Conservation (phyloP, 2,113 vertebrate species). For the Mirza zaza region DNA sequence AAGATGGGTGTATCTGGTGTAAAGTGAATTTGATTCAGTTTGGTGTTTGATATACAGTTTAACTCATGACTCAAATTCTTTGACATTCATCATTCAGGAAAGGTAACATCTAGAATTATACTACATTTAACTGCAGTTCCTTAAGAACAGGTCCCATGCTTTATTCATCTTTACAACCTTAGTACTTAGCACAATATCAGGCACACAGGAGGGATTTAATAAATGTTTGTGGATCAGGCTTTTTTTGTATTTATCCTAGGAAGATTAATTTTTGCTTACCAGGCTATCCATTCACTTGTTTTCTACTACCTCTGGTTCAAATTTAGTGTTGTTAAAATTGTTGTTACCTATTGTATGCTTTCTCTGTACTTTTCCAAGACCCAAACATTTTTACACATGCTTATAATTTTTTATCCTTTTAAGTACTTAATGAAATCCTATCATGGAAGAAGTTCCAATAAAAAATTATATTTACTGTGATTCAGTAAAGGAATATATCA, state of each 20-base stretch:
- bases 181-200: background rate
- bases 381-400: constrained; percentile 34
- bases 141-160: background rate
- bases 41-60: constrained; percentile 27
- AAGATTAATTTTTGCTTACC: background rate
- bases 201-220: background rate
- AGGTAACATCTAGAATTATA: constrained; percentile 28
- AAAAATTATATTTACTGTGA: constrained; percentile 53
- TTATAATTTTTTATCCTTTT: constrained; percentile 53
- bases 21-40: constrained; percentile 28
- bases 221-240: background rate
- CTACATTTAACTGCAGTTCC: background rate
- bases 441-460: constrained; percentile 56
- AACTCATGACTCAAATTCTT: constrained; percentile 21
- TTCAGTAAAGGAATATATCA: constrained; percentile 62
- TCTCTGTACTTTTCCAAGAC: constrained; percentile 44
- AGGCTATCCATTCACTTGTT: background rate
- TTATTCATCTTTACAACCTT: background rate
- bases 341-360: constrained; percentile 4
- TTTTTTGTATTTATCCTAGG: background rate
- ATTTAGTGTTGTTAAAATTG: constrained; percentile 32
- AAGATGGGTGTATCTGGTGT: background rate
- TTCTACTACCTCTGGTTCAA: constrained; percentile 12
- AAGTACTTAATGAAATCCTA: constrained; percentile 68
- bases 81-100: constrained; percentile 32